Base-by-base conservation (phyloP, 2,113 vertebrate genomes). In the Theristicus caerulescens region DNA sequence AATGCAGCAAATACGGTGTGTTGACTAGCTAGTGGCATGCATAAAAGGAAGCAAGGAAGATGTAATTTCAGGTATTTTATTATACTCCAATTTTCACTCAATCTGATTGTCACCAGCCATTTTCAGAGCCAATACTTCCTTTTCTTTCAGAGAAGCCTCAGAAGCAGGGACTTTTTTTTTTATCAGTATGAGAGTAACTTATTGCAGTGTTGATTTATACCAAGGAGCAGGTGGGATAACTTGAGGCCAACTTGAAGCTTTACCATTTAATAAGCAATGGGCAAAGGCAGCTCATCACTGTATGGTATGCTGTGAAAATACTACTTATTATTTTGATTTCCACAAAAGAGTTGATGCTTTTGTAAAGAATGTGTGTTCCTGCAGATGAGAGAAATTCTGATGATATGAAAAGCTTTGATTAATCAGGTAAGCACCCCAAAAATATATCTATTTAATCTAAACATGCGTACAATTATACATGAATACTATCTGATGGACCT, bases 61-160 rank as follows among this genome's bases (percentile, higher is more conserved):
- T 93, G 88, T 73, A 82, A 94, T 93, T 94, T 95, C 73, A 89
- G 65, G 90, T 86, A 93, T 94, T 95, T 92, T 92, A 96, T 93
- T 96, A 84, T 79, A 89, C 55, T 94, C 52, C 59, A 88, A 46
- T 93, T 94, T 95, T 92, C 94, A 84, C 69, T 94, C 77, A 76
- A 92, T 95, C 83, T 85, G 86, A 92, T 89, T 92, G 73, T 82
- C 94, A 91, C 92, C 73, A 87, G 86, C 69, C 80, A 72, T 89
- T 95, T 94, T 84, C 92, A 94, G 47, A 95, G 83, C 54, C 44
- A 80, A 86, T 83, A 70, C 62, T 82, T 91, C 42, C 57, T 55
- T 64, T 85, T 61, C 79, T 80, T 88, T 82, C 76, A 94, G 58
- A 88, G 61, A 58, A 25, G 62, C 74, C 62, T 93, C 58, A 92